A percentile compares a stretch with the other conserved stretches of the same genome.
Conservation (phyloP, 2,888 invertebrate species). For the Philaethria dido region DNA sequence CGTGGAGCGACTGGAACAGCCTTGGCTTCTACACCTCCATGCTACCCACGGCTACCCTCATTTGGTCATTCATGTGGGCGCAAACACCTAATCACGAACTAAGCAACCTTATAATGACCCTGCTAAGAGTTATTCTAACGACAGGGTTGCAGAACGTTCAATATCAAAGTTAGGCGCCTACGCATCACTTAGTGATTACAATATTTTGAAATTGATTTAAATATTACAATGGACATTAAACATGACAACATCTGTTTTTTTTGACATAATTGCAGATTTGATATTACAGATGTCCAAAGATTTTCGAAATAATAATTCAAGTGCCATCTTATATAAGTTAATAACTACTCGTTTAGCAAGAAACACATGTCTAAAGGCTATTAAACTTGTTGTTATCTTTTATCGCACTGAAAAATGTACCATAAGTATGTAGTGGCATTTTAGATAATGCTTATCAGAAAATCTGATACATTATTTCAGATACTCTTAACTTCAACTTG, state of each 20-base stretch:
- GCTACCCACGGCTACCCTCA: conserved; percentile 81
- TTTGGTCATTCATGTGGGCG: conserved; percentile 80
- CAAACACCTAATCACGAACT: conserved; percentile 71
- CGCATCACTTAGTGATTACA: conserved; percentile 63
- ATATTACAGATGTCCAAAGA: neutral
- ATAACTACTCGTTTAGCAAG: conserved; percentile 16
- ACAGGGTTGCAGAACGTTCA: conserved; percentile 71
- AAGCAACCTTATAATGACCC: conserved; percentile 78
- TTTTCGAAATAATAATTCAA: neutral
- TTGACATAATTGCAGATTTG: conserved; percentile 8
- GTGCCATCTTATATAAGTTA: conserved; percentile 8
- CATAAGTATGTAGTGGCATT: conserved; percentile 51
- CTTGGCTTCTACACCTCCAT: conserved; percentile 81
- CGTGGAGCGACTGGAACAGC: conserved; percentile 76
- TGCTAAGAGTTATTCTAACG: conserved; percentile 69
- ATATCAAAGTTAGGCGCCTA: conserved; percentile 70
- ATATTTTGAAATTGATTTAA: conserved; percentile 39
- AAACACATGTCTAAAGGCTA: conserved; percentile 58
- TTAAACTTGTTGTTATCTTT: conserved; percentile 73
- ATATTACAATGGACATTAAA: neutral
- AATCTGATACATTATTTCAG: conserved; percentile 62
- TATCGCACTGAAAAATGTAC: conserved; percentile 64
- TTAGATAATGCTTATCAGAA: conserved; percentile 70
- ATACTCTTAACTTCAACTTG: conserved; percentile 55
- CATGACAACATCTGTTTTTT: neutral